phyloP scores from a whole-genome alignment of 2,888 invertebrate genomes.

The Apodemia mormo region DNA sequence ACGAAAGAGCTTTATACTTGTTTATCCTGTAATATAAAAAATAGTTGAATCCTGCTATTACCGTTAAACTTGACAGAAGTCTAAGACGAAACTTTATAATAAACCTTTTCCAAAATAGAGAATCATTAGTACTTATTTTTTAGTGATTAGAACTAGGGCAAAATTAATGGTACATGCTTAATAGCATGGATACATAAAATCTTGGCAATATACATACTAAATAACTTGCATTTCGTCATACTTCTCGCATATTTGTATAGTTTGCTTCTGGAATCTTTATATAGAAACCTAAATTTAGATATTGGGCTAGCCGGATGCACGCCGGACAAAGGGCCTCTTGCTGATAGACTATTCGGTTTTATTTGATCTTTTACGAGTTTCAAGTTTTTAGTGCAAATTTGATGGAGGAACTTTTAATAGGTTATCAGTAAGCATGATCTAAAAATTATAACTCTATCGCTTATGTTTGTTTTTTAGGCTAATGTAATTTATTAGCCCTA shows the following conservation, averaged over 20 bases:
- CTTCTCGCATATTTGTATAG: conserved; percentile 20
- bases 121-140: too few species aligned
- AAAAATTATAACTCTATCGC: neutral
- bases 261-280: conserved; percentile 43
- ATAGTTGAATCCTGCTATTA: too few species aligned
- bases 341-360: neutral
- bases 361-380: conserved; percentile 13
- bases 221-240: conserved; percentile 19
- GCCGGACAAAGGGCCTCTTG: conserved; percentile 47
- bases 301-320: conserved; percentile 50
- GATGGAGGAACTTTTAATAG: conserved; percentile 2
- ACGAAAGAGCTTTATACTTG: too few species aligned
- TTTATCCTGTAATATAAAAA: too few species aligned
- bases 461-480: neutral
- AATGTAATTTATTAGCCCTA: neutral
- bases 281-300: conserved; percentile 65
- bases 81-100: too few species aligned
- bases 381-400: conserved; percentile 4
- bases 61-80: too few species aligned
- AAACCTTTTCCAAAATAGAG: too few species aligned
- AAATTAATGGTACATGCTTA: conserved; percentile 3
- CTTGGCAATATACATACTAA: neutral
- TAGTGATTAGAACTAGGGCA: neutral
- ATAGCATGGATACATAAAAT: conserved; percentile 12
- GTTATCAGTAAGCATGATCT: neutral